These are phyloP conservation scores for Cyclura pinguis DNA, from an alignment of 2,797 vertebrate species.

Conservation along the genomic window DNA sequence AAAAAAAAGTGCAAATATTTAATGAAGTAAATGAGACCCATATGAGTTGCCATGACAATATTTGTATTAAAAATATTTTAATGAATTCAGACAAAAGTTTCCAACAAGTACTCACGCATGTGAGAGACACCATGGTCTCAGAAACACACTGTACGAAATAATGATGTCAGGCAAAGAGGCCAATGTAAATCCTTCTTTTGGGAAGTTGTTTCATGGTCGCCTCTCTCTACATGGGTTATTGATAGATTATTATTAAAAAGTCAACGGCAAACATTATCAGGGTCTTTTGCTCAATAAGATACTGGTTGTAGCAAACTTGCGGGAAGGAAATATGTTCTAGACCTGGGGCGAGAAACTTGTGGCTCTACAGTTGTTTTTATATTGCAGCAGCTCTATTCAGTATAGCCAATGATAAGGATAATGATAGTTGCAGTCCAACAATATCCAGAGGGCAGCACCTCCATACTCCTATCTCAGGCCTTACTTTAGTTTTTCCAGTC, in stretches of 20 bases:
- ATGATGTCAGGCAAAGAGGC: not conserved
- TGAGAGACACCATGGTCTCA: not conserved
- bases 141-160: not conserved
- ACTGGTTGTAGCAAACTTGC: not conserved
- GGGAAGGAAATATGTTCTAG: not conserved
- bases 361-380: not conserved
- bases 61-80: not conserved
- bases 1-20: not conserved
- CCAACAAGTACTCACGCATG: not conserved
- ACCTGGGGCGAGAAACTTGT: not conserved
- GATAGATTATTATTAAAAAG: not conserved
- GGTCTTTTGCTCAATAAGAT: not conserved
- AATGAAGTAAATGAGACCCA: not conserved
- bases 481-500: not conserved
- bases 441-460: too few relatives aligned
- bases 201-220: not conserved
- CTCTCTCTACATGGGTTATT: not conserved
- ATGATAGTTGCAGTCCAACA: too few relatives aligned
- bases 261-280: not conserved
- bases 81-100: not conserved
- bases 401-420: too few relatives aligned
- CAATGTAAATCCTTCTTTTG: not conserved
- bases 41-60: not conserved
- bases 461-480: too few relatives aligned
- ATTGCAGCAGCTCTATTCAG: too few relatives aligned